Percentiles rank a stretch among this genome's conserved stretches.
phyloP scores from a whole-genome alignment of 2,797 vertebrate genomes.

The Myotis daubentonii region DNA sequence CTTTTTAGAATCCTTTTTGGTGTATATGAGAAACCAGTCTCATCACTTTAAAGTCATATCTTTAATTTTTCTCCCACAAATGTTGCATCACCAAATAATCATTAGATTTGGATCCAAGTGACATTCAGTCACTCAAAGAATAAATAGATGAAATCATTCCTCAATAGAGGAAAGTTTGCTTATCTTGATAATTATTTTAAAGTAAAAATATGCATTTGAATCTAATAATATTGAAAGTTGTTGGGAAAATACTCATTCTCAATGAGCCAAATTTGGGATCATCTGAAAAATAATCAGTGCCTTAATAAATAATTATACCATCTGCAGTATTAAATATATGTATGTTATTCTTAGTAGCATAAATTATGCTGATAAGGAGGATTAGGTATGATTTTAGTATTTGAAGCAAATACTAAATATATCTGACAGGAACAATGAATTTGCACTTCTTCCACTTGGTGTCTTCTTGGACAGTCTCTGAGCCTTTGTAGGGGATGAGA shows the following conservation, averaged over 20 bases:
- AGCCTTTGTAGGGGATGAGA: not conserved
- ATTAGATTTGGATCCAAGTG: not conserved
- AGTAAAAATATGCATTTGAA: slow-evolving; percentile 7
- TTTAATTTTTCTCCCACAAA: not conserved
- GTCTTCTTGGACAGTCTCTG: not conserved
- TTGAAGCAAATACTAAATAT: not conserved
- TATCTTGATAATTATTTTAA: not conserved
- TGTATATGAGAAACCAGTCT: not conserved
- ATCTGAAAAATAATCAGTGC: not conserved
- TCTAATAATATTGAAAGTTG: not conserved
- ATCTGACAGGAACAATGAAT: not conserved
- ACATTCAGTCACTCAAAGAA: slow-evolving; percentile 8
- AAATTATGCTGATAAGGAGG: not conserved
- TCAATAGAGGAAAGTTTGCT: not conserved
- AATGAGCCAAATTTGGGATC: not conserved
- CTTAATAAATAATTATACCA: not conserved
- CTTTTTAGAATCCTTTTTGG: not conserved
- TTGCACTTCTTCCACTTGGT: not conserved
- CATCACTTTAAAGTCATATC: not conserved
- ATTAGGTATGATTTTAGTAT: not conserved
- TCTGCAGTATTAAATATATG: not conserved
- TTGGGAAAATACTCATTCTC: not conserved
- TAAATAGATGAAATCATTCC: not conserved
- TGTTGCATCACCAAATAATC: not conserved
- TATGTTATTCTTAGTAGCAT: not conserved